Evolutionary conservation across 2,113 vertebrate species (phyloP).

Genomic region (Spea bombifrons): DNA sequence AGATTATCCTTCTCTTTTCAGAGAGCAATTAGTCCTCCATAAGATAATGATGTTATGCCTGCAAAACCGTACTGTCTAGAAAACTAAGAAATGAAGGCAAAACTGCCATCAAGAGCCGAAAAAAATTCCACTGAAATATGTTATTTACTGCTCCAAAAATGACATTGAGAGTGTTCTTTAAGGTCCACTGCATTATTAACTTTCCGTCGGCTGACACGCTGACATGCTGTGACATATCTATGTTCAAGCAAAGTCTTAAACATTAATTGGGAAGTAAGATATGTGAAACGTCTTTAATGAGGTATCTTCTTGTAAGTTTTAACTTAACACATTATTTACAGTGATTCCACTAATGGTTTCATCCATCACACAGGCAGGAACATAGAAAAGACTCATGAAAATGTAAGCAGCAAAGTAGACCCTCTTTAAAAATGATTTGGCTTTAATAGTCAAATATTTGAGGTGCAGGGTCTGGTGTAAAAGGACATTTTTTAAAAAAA

Average conservation of each 20-base stretch:
- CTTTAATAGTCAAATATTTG: neutral
- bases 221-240: slow-evolving; percentile 64
- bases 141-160: slow-evolving; percentile 61
- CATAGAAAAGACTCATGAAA: slow-evolving; percentile 42
- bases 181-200: slow-evolving; percentile 66
- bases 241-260: slow-evolving; percentile 64
- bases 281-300: slow-evolving; percentile 75
- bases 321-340: slow-evolving; percentile 77
- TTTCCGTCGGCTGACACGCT: slow-evolving; percentile 58
- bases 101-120: neutral
- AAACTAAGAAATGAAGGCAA: slow-evolving; percentile 7
- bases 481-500: no score
- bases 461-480: no score
- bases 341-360: slow-evolving; percentile 76
- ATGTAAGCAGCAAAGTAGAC: slow-evolving; percentile 20
- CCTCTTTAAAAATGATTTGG: neutral
- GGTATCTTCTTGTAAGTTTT: slow-evolving; percentile 78
- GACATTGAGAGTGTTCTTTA: slow-evolving; percentile 58
- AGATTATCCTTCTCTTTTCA: slow-evolving; percentile 25
- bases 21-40: slow-evolving; percentile 41
- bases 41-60: slow-evolving; percentile 61
- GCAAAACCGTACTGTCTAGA: slow-evolving; percentile 25
- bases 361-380: slow-evolving; percentile 67
- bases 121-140: slow-evolving; percentile 13
- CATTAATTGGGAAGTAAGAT: slow-evolving; percentile 78